Percentiles rank a stretch among this genome's conserved stretches.
Evolutionary conservation across 2,888 invertebrate genomes (phyloP).

Genomic region (Phaonia tiefii): DNA sequence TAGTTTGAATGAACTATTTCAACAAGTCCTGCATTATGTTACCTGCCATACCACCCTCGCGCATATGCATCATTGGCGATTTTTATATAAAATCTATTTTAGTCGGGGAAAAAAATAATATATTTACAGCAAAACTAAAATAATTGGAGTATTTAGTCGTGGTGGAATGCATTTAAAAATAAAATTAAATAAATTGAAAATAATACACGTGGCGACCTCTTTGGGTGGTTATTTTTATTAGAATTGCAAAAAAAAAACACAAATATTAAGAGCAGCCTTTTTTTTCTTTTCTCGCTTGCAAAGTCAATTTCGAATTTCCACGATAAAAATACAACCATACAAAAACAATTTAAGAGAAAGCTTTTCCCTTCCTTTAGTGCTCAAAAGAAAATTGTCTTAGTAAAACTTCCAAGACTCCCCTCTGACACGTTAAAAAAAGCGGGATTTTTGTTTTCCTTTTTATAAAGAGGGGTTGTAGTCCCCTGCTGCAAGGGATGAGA

Average conservation of each 20-base stretch:
- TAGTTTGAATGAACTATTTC: too few species aligned
- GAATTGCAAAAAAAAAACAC: slow-evolving; percentile 4
- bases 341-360: slow-evolving; percentile 38
- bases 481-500: slow-evolving; percentile 60
- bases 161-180: slow-evolving; percentile 35
- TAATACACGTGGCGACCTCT: slow-evolving; percentile 52
- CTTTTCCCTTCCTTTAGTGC: slow-evolving; percentile 39
- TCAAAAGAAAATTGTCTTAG: slow-evolving; percentile 61
- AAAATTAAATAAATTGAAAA: slow-evolving; percentile 31
- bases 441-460: slow-evolving; percentile 57
- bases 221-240: neutral
- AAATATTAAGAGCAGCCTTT: slow-evolving; percentile 48
- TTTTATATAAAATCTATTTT: slow-evolving; percentile 56
- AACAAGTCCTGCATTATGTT: too few species aligned
- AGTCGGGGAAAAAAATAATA: slow-evolving; percentile 58
- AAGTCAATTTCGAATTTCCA: slow-evolving; percentile 15
- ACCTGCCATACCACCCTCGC: neutral
- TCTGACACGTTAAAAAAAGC: slow-evolving; percentile 34
- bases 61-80: slow-evolving; percentile 2
- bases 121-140: slow-evolving; percentile 61
- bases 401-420: slow-evolving; percentile 44
- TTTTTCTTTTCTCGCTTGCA: neutral
- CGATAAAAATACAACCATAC: slow-evolving; percentile 9
- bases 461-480: slow-evolving; percentile 54
- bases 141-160: slow-evolving; percentile 65